Base-by-base conservation (phyloP, 1,140 invertebrate genomes). In the Nephotettix cincticeps region DNA sequence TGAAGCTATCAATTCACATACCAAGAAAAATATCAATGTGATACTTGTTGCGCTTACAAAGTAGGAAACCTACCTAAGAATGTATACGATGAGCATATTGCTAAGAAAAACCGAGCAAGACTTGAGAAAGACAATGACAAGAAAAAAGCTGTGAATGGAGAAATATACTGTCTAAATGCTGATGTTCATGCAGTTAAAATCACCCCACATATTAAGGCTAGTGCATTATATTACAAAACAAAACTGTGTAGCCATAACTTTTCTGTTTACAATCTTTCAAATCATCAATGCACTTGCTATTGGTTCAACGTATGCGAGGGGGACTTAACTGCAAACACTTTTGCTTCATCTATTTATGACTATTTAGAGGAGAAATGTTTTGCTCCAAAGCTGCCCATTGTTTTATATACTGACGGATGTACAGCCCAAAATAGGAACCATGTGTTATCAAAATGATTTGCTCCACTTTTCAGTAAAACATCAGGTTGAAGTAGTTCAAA, bases 271-370 rank as follows among this genome's bases (percentile, higher is more conserved):
- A 72, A 79, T 47, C 13, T 71, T 1, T 64, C 32, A 19, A 71
- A 6, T 11, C 54, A 71, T 11, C 47, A 64, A 9, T 65, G 28
- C 56, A 65, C 23, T 19, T 64, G 80, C 73, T 83, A 81, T 75
- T 78, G 80, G 74, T 83, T 81, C 76, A 73, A 81, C 71, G 82
- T 84, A 72, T 76, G 73, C 9, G 75, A 79, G 56, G 75, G 76
- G 19, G 79, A 78, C 71, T 74, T 83, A 65, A 76, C 75, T 70
- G 77, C 81, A 4, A 79, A 79, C 13, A 77, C 76, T 23, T 83
- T 80, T 75, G 76, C 78, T 56, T 78, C 76, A 1, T 80, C 74
- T 73, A 54, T 79, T 47, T 58, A 78, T 36, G 75, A 81, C 56
- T 77, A 79, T 74, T 56, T 82, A 51, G 73, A 69, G 30, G 36